Evolutionary conservation across 2,888 invertebrate species (phyloP).

Genomic region (Platynereis dumerilii): DNA sequence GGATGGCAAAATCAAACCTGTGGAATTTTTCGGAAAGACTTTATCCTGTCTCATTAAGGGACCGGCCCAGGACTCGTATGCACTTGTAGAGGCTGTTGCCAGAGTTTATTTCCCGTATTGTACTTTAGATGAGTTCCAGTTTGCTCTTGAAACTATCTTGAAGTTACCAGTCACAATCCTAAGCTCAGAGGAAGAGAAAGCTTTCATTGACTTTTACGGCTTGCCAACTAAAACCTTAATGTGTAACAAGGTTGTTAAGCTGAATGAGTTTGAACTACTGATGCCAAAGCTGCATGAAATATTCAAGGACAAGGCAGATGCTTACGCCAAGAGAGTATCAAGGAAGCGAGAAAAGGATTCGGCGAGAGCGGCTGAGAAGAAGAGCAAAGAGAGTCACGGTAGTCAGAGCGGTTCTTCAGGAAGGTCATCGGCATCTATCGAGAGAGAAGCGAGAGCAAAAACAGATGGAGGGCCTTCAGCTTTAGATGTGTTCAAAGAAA

Average conservation of each 20-base stretch:
- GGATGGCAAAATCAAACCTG: constrained; percentile 28
- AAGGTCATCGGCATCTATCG: not conserved
- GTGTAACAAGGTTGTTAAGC: constrained; percentile 55
- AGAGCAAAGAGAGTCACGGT: too few species aligned
- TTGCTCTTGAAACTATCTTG: constrained; percentile 52
- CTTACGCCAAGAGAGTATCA: not conserved
- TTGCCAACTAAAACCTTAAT: constrained; percentile 54
- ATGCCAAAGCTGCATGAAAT: constrained; percentile 47
- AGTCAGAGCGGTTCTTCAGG: not conserved
- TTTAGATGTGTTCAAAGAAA: constrained; percentile 6
- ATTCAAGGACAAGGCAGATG: constrained; percentile 15
- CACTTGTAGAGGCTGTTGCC: constrained; percentile 57
- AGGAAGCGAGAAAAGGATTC: not conserved
- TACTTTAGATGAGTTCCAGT: constrained; percentile 53
- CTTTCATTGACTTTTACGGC: constrained; percentile 58
- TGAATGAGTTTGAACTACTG: constrained; percentile 49
- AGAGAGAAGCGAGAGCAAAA: not conserved
- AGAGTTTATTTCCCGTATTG: constrained; percentile 55
- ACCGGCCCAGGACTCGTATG: constrained; percentile 40
- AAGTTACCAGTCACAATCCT: constrained; percentile 49
- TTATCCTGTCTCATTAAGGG: constrained; percentile 53
- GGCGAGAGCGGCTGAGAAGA: too few species aligned
- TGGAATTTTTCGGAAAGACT: constrained; percentile 53
- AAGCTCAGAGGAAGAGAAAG: constrained; percentile 52
- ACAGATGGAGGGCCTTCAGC: not conserved